These are phyloP conservation scores for Luperina nickerlii DNA, from an alignment of 2,888 invertebrate species.

Conservation along the genomic window DNA sequence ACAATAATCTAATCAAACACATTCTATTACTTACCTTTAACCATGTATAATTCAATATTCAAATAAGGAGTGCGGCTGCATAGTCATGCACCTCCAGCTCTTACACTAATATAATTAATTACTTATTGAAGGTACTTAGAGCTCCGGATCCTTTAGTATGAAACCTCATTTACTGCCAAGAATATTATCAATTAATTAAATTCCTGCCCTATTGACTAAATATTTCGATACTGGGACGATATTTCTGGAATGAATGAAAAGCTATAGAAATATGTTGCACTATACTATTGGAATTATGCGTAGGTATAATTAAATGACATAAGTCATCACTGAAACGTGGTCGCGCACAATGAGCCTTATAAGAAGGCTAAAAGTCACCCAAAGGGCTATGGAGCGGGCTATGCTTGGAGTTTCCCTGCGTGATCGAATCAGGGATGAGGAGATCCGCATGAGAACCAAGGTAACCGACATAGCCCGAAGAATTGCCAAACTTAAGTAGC, in stretches of 20 bases:
- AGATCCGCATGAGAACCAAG: too few relatives aligned
- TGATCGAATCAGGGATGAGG: too few relatives aligned
- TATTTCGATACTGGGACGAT: background rate
- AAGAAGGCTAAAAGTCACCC: too few relatives aligned
- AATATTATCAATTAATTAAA: constrained; percentile 29
- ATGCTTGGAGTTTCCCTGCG: too few relatives aligned
- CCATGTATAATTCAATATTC: constrained; percentile 21
- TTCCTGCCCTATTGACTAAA: constrained; percentile 17
- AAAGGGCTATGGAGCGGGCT: too few relatives aligned
- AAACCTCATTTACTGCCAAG: constrained; percentile 1
- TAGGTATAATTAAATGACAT: too few relatives aligned
- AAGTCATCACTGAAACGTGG: too few relatives aligned
- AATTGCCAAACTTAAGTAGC: too few relatives aligned
- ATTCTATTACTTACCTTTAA: background rate
- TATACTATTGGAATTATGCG: background rate
- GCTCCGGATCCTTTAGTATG: constrained; percentile 17
- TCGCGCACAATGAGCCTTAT: too few relatives aligned
- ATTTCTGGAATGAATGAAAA: constrained; percentile 1
- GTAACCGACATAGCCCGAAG: too few relatives aligned
- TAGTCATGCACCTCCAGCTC: constrained; percentile 18
- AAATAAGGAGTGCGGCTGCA: constrained; percentile 15
- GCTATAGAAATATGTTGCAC: constrained; percentile 3
- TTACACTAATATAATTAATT: constrained; percentile 42
- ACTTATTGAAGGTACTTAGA: constrained; percentile 32
- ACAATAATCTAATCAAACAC: background rate